Conservation (phyloP, 2,888 invertebrate genomes). For the Leptopilina myrica region DNA sequence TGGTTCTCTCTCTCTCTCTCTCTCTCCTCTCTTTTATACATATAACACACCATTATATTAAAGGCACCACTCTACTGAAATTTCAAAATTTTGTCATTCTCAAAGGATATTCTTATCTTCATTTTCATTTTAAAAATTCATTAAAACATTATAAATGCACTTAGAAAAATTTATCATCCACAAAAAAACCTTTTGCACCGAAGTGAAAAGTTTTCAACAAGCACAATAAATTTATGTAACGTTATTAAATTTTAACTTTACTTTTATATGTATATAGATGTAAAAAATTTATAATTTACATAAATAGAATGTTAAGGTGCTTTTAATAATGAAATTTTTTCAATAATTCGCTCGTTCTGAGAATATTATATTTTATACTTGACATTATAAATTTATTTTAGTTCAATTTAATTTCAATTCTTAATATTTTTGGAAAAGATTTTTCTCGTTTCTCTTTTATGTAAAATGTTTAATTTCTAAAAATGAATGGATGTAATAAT, state of each 20-base stretch:
- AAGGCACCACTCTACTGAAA: slow-evolving; percentile 15
- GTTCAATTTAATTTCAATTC: too few species aligned
- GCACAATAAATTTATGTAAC: not conserved
- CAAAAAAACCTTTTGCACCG: not conserved
- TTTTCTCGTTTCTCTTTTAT: too few species aligned
- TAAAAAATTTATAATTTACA: not conserved
- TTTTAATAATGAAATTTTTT: not conserved
- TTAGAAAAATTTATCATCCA: not conserved
- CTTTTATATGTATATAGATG: not conserved
- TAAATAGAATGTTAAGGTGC: not conserved
- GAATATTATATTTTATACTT: too few species aligned
- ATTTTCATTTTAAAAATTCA: slow-evolving; percentile 3
- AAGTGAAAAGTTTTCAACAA: slow-evolving; percentile 2
- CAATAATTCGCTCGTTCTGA: too few species aligned
- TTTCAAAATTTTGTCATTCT: slow-evolving; percentile 1
- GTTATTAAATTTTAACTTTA: slow-evolving; percentile 6
- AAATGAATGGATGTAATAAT: too few species aligned
- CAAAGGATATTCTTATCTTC: slow-evolving; percentile 2
- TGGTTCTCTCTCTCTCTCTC: not conserved
- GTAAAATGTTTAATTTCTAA: too few species aligned
- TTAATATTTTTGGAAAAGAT: too few species aligned
- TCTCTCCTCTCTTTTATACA: not conserved
- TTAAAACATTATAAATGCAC: slow-evolving; percentile 7
- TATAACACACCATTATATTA: not conserved
- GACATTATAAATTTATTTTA: too few species aligned